phyloP scores from a whole-genome alignment of 1,140 invertebrate species.

The Papilio aristodemus region DNA sequence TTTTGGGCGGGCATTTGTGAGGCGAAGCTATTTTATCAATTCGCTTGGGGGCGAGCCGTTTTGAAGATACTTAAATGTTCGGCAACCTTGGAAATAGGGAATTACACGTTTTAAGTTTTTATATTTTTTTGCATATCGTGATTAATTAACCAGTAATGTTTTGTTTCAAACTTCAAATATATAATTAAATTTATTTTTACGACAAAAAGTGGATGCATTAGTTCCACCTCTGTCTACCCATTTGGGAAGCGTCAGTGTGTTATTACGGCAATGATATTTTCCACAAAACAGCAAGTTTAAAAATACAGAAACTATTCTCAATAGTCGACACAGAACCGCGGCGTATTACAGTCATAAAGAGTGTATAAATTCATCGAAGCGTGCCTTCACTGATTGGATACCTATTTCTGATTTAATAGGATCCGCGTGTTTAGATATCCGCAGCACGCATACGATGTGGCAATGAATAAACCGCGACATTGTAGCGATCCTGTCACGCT shows the following conservation, averaged over 20 bases:
- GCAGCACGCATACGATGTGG: constrained; percentile 42
- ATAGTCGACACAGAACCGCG: constrained; percentile 5
- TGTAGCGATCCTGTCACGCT: constrained; percentile 31
- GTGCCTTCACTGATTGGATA: constrained; percentile 64
- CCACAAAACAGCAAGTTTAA: no score
- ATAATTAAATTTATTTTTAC: no score
- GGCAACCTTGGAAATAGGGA: constrained; percentile 43
- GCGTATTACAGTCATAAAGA: constrained; percentile 51
- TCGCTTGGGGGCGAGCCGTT: constrained; percentile 62
- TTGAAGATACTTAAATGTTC: constrained; percentile 56
- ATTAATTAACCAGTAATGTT: background rate
- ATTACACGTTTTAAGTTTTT: constrained; percentile 41
- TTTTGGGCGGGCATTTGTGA: constrained; percentile 64
- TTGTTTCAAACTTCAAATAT: no score
- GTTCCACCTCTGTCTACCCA: no score
- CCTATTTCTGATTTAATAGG: constrained; percentile 72
- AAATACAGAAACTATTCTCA: background rate
- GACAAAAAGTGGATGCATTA: no score
- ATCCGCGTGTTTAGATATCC: constrained; percentile 65
- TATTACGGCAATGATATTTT: no score
- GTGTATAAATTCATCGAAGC: constrained; percentile 61
- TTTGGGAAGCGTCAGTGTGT: no score
- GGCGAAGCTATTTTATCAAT: constrained; percentile 77
- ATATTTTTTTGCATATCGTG: background rate
- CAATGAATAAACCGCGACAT: constrained; percentile 33